phyloP scores from a whole-genome alignment of 2,888 invertebrate genomes.

The Amphimallon solstitiale region DNA sequence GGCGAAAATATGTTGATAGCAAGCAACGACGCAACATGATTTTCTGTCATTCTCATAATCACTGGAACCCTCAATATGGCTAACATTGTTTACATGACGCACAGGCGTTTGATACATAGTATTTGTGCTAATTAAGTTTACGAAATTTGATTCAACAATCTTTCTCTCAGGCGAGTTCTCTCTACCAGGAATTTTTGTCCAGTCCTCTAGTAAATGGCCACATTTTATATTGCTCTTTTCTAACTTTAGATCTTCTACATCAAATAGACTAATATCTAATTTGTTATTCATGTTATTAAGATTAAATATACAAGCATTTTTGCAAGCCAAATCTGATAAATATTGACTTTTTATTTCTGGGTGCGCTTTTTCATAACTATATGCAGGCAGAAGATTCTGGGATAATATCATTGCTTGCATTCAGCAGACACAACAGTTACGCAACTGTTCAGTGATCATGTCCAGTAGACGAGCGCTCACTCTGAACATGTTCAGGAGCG shows the following conservation, averaged over 20 bases:
- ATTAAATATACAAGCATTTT: constrained; percentile 39
- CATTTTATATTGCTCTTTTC: constrained; percentile 60
- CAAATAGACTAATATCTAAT: constrained; percentile 44
- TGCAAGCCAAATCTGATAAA: constrained; percentile 40
- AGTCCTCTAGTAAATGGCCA: constrained; percentile 69
- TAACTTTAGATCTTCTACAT: constrained; percentile 55
- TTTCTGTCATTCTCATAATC: no score
- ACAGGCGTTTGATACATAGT: no score
- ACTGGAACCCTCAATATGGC: no score
- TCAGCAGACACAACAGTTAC: no score
- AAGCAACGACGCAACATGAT: no score
- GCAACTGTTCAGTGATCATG: no score
- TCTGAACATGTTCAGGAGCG: no score
- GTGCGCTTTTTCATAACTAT: constrained; percentile 12
- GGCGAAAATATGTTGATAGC: no score
- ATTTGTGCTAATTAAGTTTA: neutral
- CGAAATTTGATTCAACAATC: neutral
- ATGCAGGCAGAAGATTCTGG: constrained; percentile 26
- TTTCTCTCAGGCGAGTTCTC: constrained; percentile 66
- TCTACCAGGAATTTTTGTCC: constrained; percentile 72
- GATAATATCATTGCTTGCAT: constrained; percentile 52
- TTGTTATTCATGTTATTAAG: constrained; percentile 38
- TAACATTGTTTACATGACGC: no score
- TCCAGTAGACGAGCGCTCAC: no score
- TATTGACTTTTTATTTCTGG: constrained; percentile 40